A percentile compares a stretch with the other conserved stretches of the same genome.
Conservation (phyloP, 2,797 vertebrate genomes). For the Sternarchorhynchus goeldii region DNA sequence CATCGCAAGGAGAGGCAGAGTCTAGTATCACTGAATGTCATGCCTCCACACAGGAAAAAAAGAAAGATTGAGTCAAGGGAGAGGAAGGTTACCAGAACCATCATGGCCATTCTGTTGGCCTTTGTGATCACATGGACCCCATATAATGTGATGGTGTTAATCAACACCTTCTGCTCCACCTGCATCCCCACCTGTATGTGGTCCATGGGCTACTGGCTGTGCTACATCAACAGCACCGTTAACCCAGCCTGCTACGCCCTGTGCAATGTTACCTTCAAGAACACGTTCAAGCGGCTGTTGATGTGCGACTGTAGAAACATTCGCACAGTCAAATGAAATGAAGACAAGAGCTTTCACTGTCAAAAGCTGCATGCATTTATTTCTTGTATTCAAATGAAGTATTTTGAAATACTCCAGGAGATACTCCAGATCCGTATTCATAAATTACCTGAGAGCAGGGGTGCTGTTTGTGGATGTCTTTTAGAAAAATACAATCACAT, state of each 20-base stretch:
- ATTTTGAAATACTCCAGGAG: background rate
- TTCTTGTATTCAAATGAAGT: background rate
- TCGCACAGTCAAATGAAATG: slow-evolving; percentile 61
- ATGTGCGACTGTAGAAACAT: slow-evolving; percentile 96
- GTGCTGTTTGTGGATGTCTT: background rate
- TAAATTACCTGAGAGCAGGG: background rate
- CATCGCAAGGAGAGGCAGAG: slow-evolving; percentile 82
- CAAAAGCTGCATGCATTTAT: background rate
- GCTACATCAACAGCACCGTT: slow-evolving; percentile 98
- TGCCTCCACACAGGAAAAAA: slow-evolving; percentile 63
- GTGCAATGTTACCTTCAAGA: slow-evolving; percentile 96
- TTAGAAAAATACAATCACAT: background rate
- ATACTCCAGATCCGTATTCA: background rate
- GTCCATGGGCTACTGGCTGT: slow-evolving; percentile 96
- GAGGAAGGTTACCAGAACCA: slow-evolving; percentile 95
- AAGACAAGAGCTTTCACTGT: background rate
- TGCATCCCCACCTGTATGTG: slow-evolving; percentile 91
- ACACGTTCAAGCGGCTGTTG: slow-evolving; percentile 95
- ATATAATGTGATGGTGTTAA: slow-evolving; percentile 97
- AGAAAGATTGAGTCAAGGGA: slow-evolving; percentile 84
- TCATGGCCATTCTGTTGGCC: slow-evolving; percentile 94
- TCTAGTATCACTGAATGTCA: slow-evolving; percentile 62
- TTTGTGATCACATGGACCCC: slow-evolving; percentile 96
- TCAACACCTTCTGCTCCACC: slow-evolving; percentile 89
- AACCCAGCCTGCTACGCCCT: slow-evolving; percentile 97